These are phyloP conservation scores for Chrysodeixis includens DNA, from an alignment of 2,888 invertebrate species.

Conservation along the genomic window DNA sequence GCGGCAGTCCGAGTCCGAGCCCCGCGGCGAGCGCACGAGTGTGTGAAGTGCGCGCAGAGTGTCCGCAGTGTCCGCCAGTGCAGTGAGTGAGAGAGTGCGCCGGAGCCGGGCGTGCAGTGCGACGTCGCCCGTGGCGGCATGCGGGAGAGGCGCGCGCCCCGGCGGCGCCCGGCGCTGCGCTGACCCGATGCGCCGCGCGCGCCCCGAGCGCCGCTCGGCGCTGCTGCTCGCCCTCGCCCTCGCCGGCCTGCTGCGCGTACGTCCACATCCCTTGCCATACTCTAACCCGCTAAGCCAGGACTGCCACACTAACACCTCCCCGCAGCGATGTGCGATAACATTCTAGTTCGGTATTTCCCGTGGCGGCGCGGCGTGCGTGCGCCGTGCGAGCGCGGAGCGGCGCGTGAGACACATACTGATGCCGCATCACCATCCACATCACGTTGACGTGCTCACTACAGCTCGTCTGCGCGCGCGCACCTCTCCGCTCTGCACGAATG, in stretches of 20 bases:
- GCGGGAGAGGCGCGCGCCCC: conserved; percentile 70
- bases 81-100: conserved; percentile 59
- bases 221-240: conserved; percentile 83
- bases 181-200: conserved; percentile 79
- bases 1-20: conserved; percentile 71
- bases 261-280: conserved; percentile 52
- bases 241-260: conserved; percentile 82
- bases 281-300: neutral
- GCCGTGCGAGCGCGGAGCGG: conserved; percentile 23
- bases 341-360: conserved; percentile 43
- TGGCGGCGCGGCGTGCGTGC: conserved; percentile 36
- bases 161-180: conserved; percentile 77
- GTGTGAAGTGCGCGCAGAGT: conserved; percentile 36
- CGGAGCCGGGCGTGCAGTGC: conserved; percentile 46
- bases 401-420: conserved; percentile 57
- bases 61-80: conserved; percentile 45
- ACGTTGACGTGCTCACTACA: conserved; percentile 35
- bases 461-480: conserved; percentile 21
- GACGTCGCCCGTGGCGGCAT: conserved; percentile 65
- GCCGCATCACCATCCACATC: conserved; percentile 44
- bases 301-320: conserved; percentile 18
- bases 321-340: conserved; percentile 17
- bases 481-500: conserved; percentile 13
- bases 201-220: conserved; percentile 80
- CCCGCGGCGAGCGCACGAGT: conserved; percentile 76